Percentiles rank a stretch among this genome's conserved stretches.
Evolutionary conservation across 2,888 invertebrate species (phyloP).

Genomic region (Reticulitermes lucifugus): DNA sequence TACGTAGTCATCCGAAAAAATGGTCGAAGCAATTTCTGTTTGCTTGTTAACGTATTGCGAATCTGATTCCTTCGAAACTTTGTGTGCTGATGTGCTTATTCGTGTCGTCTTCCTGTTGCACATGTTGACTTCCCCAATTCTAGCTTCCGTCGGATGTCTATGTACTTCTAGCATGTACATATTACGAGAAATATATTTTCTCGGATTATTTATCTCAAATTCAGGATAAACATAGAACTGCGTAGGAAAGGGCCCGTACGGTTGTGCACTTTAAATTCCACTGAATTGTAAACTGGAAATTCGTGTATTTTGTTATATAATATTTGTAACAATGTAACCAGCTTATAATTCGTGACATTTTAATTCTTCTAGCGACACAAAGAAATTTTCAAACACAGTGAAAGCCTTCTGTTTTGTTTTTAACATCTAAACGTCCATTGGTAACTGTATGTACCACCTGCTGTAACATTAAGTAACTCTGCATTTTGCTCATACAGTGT

Average conservation of each 20-base stretch:
- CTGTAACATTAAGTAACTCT: too few species aligned
- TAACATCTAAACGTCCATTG: too few species aligned
- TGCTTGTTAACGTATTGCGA: not conserved
- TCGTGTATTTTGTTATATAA: too few species aligned
- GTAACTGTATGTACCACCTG: too few species aligned
- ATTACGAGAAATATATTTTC: not conserved
- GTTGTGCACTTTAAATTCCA: not conserved
- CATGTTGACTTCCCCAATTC: not conserved
- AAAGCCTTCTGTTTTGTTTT: too few species aligned
- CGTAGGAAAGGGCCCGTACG: not conserved
- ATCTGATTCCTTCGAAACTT: not conserved
- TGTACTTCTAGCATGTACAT: not conserved
- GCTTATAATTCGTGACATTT: too few species aligned
- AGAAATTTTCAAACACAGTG: too few species aligned
- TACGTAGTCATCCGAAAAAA: conserved; percentile 1
- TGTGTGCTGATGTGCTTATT: not conserved
- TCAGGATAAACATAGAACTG: not conserved
- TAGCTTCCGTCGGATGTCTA: not conserved
- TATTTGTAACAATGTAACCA: too few species aligned
- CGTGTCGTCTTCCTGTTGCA: not conserved
- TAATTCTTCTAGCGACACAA: too few species aligned
- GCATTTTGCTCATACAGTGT: too few species aligned
- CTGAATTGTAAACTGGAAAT: too few species aligned
- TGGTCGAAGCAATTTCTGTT: not conserved
- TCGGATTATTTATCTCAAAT: not conserved